These are phyloP conservation scores for Ctenomys sociabilis DNA, from an alignment of 2,113 vertebrate genomes.

Conservation along the genomic window DNA sequence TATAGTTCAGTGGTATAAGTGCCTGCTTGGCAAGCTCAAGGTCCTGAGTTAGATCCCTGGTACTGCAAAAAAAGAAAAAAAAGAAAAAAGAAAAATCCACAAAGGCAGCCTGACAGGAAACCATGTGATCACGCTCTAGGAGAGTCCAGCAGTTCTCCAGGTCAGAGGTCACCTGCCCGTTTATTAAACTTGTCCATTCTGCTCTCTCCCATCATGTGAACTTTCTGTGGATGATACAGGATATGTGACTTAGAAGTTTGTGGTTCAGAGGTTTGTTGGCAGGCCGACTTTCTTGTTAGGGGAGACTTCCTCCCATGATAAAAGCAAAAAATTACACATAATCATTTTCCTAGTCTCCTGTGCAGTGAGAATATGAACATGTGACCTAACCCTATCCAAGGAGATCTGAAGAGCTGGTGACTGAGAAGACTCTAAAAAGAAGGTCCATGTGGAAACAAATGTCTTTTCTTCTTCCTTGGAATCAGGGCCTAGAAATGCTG, in stretches of 20 bases:
- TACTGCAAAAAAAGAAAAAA: too few species aligned
- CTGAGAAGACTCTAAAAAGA: slow-evolving; percentile 4
- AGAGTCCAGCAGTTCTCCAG: neutral
- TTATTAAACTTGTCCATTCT: fast-evolving
- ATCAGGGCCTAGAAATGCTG: neutral
- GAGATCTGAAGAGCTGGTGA: neutral
- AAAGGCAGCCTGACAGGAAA: neutral
- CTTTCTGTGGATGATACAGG: neutral
- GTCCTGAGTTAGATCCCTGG: too few species aligned
- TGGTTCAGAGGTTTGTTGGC: neutral
- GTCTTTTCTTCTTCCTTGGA: neutral
- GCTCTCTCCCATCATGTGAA: neutral
- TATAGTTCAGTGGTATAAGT: too few species aligned
- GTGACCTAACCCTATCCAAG: neutral
- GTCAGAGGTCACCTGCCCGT: neutral
- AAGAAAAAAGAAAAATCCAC: too few species aligned
- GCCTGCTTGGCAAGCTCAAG: too few species aligned
- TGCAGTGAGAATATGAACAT: neutral
- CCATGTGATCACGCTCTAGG: neutral
- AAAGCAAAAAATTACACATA: neutral
- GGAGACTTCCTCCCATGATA: neutral
- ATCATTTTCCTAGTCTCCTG: neutral
- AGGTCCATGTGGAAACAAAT: neutral
- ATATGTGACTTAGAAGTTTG: neutral
- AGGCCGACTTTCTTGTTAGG: neutral